Evolutionary conservation across 2,797 vertebrate genomes (phyloP).

Genomic region (Pteropus rufus): DNA sequence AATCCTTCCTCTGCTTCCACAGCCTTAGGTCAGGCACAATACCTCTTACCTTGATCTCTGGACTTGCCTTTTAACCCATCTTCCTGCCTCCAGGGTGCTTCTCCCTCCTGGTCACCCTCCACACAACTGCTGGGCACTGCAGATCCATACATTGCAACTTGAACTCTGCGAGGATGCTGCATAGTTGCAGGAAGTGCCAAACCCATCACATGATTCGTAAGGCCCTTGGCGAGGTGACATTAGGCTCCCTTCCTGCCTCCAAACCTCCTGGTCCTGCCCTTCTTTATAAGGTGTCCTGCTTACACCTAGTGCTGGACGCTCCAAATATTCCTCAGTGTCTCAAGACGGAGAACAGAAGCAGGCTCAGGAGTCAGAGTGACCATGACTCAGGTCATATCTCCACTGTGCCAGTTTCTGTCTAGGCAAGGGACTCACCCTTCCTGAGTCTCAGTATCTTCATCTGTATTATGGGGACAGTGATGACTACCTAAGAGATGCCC

Average conservation of each 20-base stretch:
- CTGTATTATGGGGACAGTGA: not conserved
- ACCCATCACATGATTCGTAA: fast-evolving
- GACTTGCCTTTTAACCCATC: not conserved
- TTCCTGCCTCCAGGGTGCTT: not conserved
- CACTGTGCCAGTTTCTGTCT: not conserved
- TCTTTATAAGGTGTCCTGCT: fast-evolving
- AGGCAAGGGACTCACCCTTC: not conserved
- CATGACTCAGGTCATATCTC: not conserved
- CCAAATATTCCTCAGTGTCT: not conserved
- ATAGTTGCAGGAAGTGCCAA: fast-evolving
- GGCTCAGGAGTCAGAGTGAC: not conserved
- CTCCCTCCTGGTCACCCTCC: not conserved
- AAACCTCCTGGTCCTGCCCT: not conserved
- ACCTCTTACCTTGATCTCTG: not conserved
- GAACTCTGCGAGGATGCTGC: not conserved
- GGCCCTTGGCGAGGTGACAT: not conserved
- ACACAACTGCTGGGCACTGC: fast-evolving
- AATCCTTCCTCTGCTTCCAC: not conserved
- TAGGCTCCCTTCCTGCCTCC: not conserved
- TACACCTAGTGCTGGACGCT: fast-evolving
- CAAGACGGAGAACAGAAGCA: not conserved
- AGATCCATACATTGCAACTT: not conserved
- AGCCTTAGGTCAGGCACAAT: not conserved
- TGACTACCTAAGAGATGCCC: no score
- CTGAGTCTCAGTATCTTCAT: not conserved